phyloP scores from a whole-genome alignment of 2,888 invertebrate species.

The Protodeltote pygarga region DNA sequence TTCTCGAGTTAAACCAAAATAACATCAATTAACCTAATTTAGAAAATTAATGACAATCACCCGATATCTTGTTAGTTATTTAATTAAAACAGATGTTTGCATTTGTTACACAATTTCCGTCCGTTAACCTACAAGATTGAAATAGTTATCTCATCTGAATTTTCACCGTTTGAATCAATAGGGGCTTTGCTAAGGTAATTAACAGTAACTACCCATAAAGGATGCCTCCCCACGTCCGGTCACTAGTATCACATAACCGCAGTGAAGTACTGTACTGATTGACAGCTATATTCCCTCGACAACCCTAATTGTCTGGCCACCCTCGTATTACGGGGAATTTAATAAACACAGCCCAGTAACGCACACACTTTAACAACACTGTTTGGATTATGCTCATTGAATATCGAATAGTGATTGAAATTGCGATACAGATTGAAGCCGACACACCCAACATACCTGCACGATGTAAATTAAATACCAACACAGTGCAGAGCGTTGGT shows the following conservation, averaged over 20 bases:
- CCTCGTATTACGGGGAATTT: constrained; percentile 75
- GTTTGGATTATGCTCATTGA: constrained; percentile 66
- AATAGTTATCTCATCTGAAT: constrained; percentile 26
- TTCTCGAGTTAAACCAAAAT: constrained; percentile 21
- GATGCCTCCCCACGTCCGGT: constrained; percentile 59
- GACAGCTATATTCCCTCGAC: constrained; percentile 75
- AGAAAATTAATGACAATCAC: constrained; percentile 29
- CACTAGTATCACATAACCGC: constrained; percentile 65
- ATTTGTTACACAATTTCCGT: constrained; percentile 42
- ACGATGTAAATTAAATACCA: constrained; percentile 22
- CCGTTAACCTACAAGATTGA: constrained; percentile 29
- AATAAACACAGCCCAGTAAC: constrained; percentile 72
- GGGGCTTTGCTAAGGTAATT: constrained; percentile 41
- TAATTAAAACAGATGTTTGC: constrained; percentile 37
- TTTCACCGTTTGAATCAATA: constrained; percentile 30
- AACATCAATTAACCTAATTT: constrained; percentile 38
- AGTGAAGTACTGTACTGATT: constrained; percentile 66
- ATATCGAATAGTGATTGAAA: constrained; percentile 68
- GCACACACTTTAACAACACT: constrained; percentile 61
- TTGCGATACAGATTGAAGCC: constrained; percentile 59
- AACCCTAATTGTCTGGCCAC: constrained; percentile 73
- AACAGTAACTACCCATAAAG: constrained; percentile 45
- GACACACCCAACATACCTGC: constrained; percentile 26
- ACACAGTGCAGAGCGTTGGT: constrained; percentile 21
- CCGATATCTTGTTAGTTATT: constrained; percentile 24